These are phyloP conservation scores for Iselma pallidipennis DNA, from an alignment of 2,888 invertebrate genomes.

Conservation along the genomic window DNA sequence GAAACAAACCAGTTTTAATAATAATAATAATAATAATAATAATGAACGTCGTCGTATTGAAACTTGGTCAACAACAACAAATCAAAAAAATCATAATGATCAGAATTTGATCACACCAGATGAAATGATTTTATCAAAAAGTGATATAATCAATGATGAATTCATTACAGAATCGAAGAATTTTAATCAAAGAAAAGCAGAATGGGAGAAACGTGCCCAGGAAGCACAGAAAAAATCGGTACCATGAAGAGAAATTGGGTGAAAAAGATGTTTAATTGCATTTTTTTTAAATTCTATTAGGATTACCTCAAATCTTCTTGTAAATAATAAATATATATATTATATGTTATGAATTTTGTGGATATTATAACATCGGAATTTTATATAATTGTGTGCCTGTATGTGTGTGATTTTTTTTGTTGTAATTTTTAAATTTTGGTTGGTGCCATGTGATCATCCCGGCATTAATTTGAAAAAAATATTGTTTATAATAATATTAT, in stretches of 20 bases:
- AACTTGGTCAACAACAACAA: background rate
- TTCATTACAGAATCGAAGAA: conserved; percentile 66
- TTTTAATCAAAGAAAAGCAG: conserved; percentile 73
- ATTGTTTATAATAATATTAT: conserved; percentile 36
- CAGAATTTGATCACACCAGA: conserved; percentile 31
- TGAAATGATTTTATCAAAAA: conserved; percentile 40
- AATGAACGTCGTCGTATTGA: conserved; percentile 14
- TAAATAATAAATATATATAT: background rate
- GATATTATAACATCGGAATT: background rate
- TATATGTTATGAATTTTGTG: background rate
- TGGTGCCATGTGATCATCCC: conserved; percentile 50
- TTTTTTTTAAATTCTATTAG: background rate
- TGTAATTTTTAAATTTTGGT: conserved; percentile 34
- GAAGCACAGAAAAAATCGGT: conserved; percentile 66
- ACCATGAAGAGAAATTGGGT: conserved; percentile 30
- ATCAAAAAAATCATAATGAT: conserved; percentile 15
- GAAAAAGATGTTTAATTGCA: background rate
- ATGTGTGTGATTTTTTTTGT: conserved; percentile 26
- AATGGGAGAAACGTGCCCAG: conserved; percentile 78
- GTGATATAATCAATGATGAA: conserved; percentile 42
- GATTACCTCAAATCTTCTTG: background rate
- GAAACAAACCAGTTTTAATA: conserved; percentile 46
- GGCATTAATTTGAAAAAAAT: conserved; percentile 42
- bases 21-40: conserved; percentile 50
- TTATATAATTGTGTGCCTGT: background rate